A percentile compares a stretch with the other conserved stretches of the same genome.
Conservation (phyloP, 2,888 invertebrate species). For the Craniophora ligustri region DNA sequence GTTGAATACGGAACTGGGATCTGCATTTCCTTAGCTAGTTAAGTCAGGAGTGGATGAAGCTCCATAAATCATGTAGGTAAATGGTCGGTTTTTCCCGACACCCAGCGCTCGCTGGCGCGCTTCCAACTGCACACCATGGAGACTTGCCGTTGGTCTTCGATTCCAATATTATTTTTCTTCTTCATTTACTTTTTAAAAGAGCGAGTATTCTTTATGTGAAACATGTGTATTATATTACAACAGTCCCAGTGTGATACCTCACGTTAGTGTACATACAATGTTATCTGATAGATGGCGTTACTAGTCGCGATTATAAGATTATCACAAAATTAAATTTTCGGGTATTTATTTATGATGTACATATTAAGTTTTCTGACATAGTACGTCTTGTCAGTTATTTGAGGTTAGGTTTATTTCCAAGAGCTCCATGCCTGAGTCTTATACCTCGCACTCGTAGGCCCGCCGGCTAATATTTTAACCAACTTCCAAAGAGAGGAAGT, state of each 20-base stretch:
- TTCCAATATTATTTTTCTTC: constrained; percentile 38
- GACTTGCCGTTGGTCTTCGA: constrained; percentile 39
- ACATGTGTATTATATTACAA: not conserved
- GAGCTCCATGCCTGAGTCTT: too few relatives aligned
- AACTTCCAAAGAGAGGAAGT: too few relatives aligned
- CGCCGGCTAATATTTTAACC: too few relatives aligned
- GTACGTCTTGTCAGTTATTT: too few relatives aligned
- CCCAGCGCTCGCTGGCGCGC: constrained; percentile 38
- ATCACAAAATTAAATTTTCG: too few relatives aligned
- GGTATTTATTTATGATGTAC: too few relatives aligned
- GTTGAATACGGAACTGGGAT: constrained; percentile 34
- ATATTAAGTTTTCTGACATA: too few relatives aligned
- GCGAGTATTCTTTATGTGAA: constrained; percentile 13
- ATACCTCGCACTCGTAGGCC: too few relatives aligned
- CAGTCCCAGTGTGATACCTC: not conserved
- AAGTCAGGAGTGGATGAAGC: constrained; percentile 52
- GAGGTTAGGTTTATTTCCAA: too few relatives aligned
- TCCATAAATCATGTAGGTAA: constrained; percentile 58
- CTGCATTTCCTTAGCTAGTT: constrained; percentile 58
- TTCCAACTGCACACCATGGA: constrained; percentile 42
- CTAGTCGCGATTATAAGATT: not conserved
- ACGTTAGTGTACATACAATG: not conserved
- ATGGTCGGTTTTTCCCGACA: constrained; percentile 45
- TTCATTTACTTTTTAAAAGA: constrained; percentile 18
- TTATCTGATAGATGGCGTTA: constrained; percentile 10